Conservation (phyloP, 2,888 invertebrate species). For the Epicampocera succincta region DNA sequence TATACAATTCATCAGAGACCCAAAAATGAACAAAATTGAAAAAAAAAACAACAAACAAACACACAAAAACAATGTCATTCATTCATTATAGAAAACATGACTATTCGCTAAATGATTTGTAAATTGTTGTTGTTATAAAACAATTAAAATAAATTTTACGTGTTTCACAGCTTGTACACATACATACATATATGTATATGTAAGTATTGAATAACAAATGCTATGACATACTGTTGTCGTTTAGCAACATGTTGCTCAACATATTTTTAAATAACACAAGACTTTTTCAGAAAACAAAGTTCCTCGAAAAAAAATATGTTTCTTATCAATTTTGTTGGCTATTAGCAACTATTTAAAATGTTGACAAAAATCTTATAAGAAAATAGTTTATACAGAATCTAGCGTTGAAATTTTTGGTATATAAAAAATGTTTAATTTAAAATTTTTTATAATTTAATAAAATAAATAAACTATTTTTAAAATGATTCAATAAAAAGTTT, state of each 20-base stretch:
- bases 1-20: constrained; percentile 28
- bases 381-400: too few relatives aligned
- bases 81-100: constrained; percentile 37
- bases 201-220: not conserved
- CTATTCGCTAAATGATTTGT: constrained; percentile 34
- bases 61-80: constrained; percentile 36
- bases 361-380: too few relatives aligned
- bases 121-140: not conserved
- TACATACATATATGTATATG: not conserved
- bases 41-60: not conserved
- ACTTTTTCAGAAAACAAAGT: too few relatives aligned
- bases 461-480: too few relatives aligned
- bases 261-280: not conserved
- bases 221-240: not conserved
- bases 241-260: constrained; percentile 24
- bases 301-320: too few relatives aligned
- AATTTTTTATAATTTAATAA: too few relatives aligned
- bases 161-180: not conserved
- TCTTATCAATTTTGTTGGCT: too few relatives aligned
- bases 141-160: constrained; percentile 16
- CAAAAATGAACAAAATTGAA: constrained; percentile 30
- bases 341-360: too few relatives aligned
- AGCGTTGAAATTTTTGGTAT: too few relatives aligned
- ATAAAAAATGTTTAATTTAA: too few relatives aligned
- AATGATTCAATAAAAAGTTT: too few relatives aligned